Base-by-base conservation (phyloP, 2,797 vertebrate genomes). In the Rhodeus uyekii region DNA sequence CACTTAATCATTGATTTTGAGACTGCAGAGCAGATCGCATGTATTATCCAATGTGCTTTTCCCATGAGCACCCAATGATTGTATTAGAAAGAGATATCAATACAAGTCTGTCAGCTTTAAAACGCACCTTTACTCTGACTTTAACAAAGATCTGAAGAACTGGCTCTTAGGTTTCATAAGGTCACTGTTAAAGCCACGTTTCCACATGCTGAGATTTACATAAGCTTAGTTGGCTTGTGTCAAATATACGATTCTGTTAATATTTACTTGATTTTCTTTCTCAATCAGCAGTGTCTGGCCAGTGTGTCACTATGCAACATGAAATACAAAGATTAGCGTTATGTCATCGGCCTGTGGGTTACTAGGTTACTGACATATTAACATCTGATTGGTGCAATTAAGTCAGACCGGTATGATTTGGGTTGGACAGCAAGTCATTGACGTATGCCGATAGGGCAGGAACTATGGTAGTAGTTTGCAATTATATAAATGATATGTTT, bases 31-130 rank as follows among this genome's bases (percentile, higher is more conserved):
- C 44, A 9, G 61, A 3, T 65, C 76, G 2, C 5, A 73, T 48
- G 53, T 58, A 4, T 42, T n/a, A 55, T 24, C 36, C 69, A 42
- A 53, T 32, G 80, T 80, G 64, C 46, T 68, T 42, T 64, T 69
- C 39, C 16, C 13, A 19, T 16, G 88, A 76, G 0, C 27, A 27
- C 50, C 42, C 67, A n/a, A 44, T 88, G 48, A 90, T 89, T 87
- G 73, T 44, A 82, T 90, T 88, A 84, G 73, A 76, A 79, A 55
- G 34, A 77, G 32, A 55, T 7, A 58, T 19, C 18, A 50, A 73
- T 24, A 53, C 29, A 65, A 72, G 50, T 58, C 7, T 10, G 68
- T 48, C 73, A 27, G 22, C 46, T 64, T 22, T 85, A 84, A 91
- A n/a, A 4, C 53, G 32, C 60, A 48, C 9, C 19, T 39, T 22